phyloP scores from a whole-genome alignment of 2,113 vertebrate species.

The Andinoacara biseriatus region DNA sequence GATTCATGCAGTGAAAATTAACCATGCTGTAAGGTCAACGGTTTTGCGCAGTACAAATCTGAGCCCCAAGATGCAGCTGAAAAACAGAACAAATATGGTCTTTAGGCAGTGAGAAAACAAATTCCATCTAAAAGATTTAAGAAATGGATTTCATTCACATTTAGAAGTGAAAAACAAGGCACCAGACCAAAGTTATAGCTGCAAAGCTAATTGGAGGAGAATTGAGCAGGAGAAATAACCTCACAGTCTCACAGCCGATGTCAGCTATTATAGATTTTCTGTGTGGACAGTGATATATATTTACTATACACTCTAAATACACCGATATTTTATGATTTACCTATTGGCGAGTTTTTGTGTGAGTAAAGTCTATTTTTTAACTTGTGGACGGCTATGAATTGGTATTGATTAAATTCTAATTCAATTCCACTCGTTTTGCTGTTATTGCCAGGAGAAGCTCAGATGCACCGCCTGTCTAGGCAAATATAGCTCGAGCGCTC shows the following conservation, averaged over 20 bases:
- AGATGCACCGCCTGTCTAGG: conserved; percentile 36
- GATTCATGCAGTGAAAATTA: neutral
- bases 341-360: conserved; percentile 59
- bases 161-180: conserved; percentile 73
- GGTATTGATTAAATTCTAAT: conserved; percentile 78
- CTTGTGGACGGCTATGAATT: conserved; percentile 72
- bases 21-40: conserved; percentile 9
- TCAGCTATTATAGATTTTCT: conserved; percentile 73
- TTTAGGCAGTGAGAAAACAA: conserved; percentile 54
- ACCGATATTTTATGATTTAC: conserved; percentile 79
- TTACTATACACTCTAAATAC: conserved; percentile 69
- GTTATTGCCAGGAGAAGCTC: conserved; percentile 51
- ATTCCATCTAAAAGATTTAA: conserved; percentile 59
- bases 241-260: conserved; percentile 52
- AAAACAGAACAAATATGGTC: conserved; percentile 57
- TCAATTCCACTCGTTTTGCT: conserved; percentile 62
- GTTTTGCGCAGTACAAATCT: conserved; percentile 39
- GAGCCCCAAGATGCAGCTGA: conserved; percentile 17
- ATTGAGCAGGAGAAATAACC: conserved; percentile 66
- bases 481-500: conserved; percentile 32
- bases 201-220: conserved; percentile 73
- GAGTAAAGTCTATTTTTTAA: conserved; percentile 69
- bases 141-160: conserved; percentile 69
- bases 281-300: conserved; percentile 76
- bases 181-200: conserved; percentile 62